Evolutionary conservation across 2,113 vertebrate species (phyloP), one percentile per base, ranked within the genome.

Genomic region (Serilophus lunatus): DNA sequence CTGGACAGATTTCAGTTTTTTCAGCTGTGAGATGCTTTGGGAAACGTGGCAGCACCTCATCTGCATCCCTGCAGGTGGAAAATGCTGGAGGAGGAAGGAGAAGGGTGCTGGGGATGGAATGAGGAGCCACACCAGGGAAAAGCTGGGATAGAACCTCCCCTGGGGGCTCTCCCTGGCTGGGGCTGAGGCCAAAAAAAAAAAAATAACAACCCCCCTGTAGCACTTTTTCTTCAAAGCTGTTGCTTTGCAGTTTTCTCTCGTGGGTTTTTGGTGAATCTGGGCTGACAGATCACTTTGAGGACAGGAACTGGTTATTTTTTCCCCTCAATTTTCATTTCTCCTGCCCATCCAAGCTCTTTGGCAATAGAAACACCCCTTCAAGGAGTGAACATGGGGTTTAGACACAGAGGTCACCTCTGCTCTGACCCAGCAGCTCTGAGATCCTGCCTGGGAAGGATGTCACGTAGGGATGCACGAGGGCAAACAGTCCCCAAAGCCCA

Each of bases 351-450:
- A 11, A 63, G 26, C 29, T n/a, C 61, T 47, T 29, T 18, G 56
- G 51, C 17, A 3, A 50, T 2, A 74, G 35, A 53, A 69, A 31
- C 6, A 13, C 8, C 8, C 42, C 47, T 72, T 28, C 18, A 14
- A 64, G 71, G 42, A 68, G 22, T 0, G 3, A 49, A 31, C 0
- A 0, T 19, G 44, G 35, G 19, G 11, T 23, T 35, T 29, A n/a
- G 18, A 35, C 0, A 14, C 29, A 4, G 63, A 50, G 38, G 13
- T 70, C 45, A 60, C 29, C 33, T 81, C 83, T 50, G 61, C 66
- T 54, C 7, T 44, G 35, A 50, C 29, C n/a, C 78, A 6, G 2
- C 10, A 2, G 35, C 28, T 12, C 59, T 0, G 0, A 61, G 54
- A 5, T 18, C 50, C 86, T 65, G 50, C 87, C 57, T 63, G 90